Evolutionary conservation across 1,140 invertebrate species (phyloP).

Genomic region (Papilio glaucus): DNA sequence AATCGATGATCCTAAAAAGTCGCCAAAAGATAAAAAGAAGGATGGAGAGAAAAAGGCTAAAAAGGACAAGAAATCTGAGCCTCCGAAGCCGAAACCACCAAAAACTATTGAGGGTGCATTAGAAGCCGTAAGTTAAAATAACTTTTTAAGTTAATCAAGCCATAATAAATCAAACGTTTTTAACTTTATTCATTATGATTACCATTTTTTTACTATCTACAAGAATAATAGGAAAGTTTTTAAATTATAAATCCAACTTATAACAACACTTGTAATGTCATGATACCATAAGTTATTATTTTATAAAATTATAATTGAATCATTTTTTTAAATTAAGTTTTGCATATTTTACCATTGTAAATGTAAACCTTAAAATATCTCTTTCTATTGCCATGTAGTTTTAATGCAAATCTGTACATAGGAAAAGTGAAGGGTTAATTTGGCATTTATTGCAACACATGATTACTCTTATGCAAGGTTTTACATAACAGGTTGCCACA

Average conservation of each 20-base stretch:
- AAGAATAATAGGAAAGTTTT: background rate
- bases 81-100: slow-evolving; percentile 84
- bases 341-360: background rate
- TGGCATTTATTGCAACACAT: background rate
- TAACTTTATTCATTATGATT: background rate
- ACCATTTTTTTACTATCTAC: background rate
- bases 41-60: slow-evolving; percentile 74
- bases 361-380: background rate
- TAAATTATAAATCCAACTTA: background rate
- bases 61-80: slow-evolving; percentile 83
- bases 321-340: background rate
- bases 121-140: slow-evolving; percentile 82
- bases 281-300: slow-evolving; percentile 9
- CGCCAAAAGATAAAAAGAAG: slow-evolving; percentile 77
- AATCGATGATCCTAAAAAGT: slow-evolving; percentile 77
- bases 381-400: background rate
- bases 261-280: background rate
- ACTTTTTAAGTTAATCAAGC: slow-evolving; percentile 9
- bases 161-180: slow-evolving; percentile 9
- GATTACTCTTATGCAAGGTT: slow-evolving; percentile 32
- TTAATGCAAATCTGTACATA: background rate
- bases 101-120: slow-evolving; percentile 88
- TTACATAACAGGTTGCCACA: slow-evolving; percentile 26
- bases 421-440: slow-evolving; percentile 35
- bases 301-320: slow-evolving; percentile 22